Percentiles rank a stretch among this genome's conserved stretches.
Conservation (phyloP, 2,113 vertebrate genomes). For the Lophius piscatorius region DNA sequence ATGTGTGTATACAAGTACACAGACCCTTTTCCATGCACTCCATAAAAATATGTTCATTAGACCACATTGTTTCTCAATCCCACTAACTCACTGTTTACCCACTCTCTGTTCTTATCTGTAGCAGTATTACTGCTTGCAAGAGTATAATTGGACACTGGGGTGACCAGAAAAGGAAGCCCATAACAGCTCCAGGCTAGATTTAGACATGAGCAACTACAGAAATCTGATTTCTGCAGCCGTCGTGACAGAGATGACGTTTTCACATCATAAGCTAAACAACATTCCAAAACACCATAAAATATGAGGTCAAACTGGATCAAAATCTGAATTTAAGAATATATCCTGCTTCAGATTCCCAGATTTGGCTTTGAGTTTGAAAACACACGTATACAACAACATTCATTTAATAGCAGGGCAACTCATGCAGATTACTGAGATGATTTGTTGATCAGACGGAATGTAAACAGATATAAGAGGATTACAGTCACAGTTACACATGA, state of each 20-base stretch:
- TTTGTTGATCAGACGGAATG: constrained; percentile 45
- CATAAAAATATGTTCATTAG: constrained; percentile 1
- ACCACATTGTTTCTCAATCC: constrained; percentile 8
- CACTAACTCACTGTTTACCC: constrained; percentile 13
- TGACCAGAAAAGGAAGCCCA: constrained; percentile 35
- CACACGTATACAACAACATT: constrained; percentile 24
- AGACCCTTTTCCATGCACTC: no score
- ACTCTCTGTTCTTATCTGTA: constrained; percentile 20
- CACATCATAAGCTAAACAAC: constrained; percentile 27
- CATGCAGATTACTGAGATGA: constrained; percentile 28
- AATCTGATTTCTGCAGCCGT: constrained; percentile 47
- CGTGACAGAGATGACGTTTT: constrained; percentile 33
- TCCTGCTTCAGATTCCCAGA: constrained; percentile 37
- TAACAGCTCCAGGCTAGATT: constrained; percentile 38
- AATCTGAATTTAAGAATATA: constrained; percentile 43
- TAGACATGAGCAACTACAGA: constrained; percentile 39
- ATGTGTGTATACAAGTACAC: no score
- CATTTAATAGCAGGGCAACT: constrained; percentile 23
- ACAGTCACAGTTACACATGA: constrained; percentile 41
- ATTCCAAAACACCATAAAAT: constrained; percentile 39
- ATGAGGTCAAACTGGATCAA: constrained; percentile 45
- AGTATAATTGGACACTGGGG: constrained; percentile 49
- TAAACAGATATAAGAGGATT: constrained; percentile 59
- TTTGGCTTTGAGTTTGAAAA: constrained; percentile 29
- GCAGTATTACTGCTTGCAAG: constrained; percentile 19